Conservation (phyloP, 2,888 invertebrate species). For the Lithodes maja region DNA sequence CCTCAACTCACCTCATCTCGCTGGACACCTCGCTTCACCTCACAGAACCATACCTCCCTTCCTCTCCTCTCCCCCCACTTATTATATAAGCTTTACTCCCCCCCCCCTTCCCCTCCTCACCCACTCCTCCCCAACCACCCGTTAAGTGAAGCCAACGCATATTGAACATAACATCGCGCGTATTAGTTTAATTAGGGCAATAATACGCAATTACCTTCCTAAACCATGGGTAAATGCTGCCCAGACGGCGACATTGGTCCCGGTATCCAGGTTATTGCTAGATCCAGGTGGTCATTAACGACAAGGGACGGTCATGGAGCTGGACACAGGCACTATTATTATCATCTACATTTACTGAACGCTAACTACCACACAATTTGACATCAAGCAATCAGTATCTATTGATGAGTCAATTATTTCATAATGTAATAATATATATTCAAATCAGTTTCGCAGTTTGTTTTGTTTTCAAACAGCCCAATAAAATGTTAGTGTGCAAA, state of each 20-base stretch:
- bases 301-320: neutral
- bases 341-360: too few relatives aligned
- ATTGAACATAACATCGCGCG: constrained; percentile 46
- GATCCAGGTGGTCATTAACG: constrained; percentile 7
- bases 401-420: too few relatives aligned
- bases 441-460: too few relatives aligned
- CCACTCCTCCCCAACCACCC: neutral
- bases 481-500: too few relatives aligned
- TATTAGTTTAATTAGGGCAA: constrained; percentile 58
- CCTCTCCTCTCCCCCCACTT: neutral
- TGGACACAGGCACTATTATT: neutral
- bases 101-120: neutral
- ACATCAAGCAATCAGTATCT: too few relatives aligned
- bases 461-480: too few relatives aligned
- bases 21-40: neutral
- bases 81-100: too few relatives aligned
- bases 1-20: neutral
- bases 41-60: neutral
- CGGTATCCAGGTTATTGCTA: neutral
- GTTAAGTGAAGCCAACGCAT: constrained; percentile 14
- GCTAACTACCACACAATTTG: too few relatives aligned
- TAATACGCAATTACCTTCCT: constrained; percentile 34
- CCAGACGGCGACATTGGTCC: constrained; percentile 44
- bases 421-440: too few relatives aligned
- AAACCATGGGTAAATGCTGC: constrained; percentile 38